These are phyloP conservation scores for Apodemus sylvaticus DNA, from an alignment of 2,113 vertebrate genomes.

Conservation along the genomic window DNA sequence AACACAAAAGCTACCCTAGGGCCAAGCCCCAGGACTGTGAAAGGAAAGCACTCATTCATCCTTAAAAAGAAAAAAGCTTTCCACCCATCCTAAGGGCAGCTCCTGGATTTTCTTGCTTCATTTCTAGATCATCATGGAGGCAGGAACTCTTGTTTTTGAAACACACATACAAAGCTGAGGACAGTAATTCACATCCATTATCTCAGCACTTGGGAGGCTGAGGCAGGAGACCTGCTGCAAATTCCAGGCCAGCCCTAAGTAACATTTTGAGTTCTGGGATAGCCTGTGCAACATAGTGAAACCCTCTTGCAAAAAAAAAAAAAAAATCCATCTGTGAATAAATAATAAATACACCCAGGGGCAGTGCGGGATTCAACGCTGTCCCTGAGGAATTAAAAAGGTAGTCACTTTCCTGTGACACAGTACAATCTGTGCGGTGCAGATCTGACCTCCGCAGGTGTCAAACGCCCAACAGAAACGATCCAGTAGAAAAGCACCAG, in stretches of 20 bases:
- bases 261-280: not conserved
- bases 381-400: not conserved
- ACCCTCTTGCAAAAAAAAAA: not conserved
- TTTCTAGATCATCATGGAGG: not conserved
- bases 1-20: not conserved
- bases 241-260: not conserved
- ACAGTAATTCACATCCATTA: not conserved
- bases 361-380: not conserved
- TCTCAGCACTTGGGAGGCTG: not conserved
- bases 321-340: not conserved
- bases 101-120: not conserved
- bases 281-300: not conserved
- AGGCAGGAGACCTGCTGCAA: not conserved
- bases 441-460: not conserved
- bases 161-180: not conserved
- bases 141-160: not conserved
- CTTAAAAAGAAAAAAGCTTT: not conserved
- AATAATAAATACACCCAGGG: not conserved
- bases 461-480: not conserved
- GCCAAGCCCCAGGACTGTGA: not conserved
- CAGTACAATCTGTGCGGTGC: fast-evolving
- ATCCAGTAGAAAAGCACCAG: fast-evolving
- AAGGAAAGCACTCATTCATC: not conserved
- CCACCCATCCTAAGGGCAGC: not conserved
- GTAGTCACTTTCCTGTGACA: not conserved